phyloP scores from a whole-genome alignment of 1,140 invertebrate genomes.

The Teleopsis dalmanni region DNA sequence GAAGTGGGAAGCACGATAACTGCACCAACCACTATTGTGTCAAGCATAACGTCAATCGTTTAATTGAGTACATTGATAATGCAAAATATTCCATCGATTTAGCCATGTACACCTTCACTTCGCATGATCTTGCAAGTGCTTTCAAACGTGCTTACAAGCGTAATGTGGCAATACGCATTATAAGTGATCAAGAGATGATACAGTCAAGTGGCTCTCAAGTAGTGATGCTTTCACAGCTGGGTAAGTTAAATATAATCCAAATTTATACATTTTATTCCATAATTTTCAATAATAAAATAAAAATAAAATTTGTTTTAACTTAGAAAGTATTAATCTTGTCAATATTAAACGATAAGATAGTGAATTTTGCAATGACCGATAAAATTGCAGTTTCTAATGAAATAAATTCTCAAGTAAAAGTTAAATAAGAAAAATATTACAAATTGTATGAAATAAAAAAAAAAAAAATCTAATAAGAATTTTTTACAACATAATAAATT shows the following conservation, averaged over 20 bases:
- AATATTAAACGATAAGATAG: no score
- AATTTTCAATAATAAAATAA: no score
- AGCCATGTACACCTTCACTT: constrained; percentile 31
- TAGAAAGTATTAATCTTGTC: no score
- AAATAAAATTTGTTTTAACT: no score
- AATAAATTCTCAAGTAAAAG: no score
- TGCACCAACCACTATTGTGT: constrained; percentile 24
- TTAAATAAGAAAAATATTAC: no score
- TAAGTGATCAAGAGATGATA: constrained; percentile 27
- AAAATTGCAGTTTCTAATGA: no score
- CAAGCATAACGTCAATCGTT: constrained; percentile 3
- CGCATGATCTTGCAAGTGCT: constrained; percentile 3
- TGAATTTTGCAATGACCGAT: no score
- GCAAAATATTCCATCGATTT: constrained; percentile 29
- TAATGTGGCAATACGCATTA: constrained; percentile 22
- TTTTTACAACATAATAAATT: no score
- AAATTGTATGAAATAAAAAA: no score
- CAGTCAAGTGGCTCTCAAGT: constrained; percentile 18
- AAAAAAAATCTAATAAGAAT: no score
- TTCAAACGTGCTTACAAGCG: constrained; percentile 19
- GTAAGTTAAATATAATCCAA: background rate
- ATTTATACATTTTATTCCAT: background rate
- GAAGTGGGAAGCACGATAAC: no score
- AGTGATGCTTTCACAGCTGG: constrained; percentile 6
- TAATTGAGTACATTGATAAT: constrained; percentile 19